These are phyloP conservation scores for Saturnia japonica DNA, from an alignment of 2,888 invertebrate genomes.

Conservation along the genomic window DNA sequence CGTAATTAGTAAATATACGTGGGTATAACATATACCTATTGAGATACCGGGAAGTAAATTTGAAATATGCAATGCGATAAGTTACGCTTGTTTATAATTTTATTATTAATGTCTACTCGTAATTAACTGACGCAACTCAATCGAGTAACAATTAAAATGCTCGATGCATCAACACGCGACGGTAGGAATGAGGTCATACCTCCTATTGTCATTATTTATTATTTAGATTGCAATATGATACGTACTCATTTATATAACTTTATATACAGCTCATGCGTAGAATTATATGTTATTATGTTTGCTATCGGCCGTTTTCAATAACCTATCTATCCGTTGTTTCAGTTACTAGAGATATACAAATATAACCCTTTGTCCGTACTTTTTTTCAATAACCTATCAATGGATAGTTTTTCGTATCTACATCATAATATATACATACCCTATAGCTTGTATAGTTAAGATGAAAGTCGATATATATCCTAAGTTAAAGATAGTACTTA, in stretches of 20 bases:
- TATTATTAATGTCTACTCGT: constrained; percentile 25
- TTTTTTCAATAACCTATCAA: no score
- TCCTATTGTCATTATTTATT: constrained; percentile 56
- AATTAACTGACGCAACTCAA: constrained; percentile 43
- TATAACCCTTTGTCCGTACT: no score
- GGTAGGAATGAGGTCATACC: constrained; percentile 58
- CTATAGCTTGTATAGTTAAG: no score
- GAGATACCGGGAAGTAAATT: constrained; percentile 16
- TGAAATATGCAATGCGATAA: constrained; percentile 14
- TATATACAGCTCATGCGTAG: background rate
- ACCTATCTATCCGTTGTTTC: no score
- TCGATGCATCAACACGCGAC: constrained; percentile 45
- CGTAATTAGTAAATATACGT: constrained; percentile 3
- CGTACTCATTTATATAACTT: constrained; percentile 6
- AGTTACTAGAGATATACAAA: no score
- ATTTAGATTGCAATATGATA: constrained; percentile 43
- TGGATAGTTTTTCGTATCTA: no score
- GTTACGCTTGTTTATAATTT: constrained; percentile 19
- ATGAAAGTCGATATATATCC: no score
- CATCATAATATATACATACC: no score
- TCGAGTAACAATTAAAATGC: constrained; percentile 53
- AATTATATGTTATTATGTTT: background rate
- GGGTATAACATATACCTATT: background rate
- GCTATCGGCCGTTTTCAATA: no score
- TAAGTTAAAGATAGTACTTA: no score